Evolutionary conservation across 2,888 invertebrate genomes (phyloP), one percentile per base, ranked within the genome.

Genomic region (Drosophila tanythrix): DNA sequence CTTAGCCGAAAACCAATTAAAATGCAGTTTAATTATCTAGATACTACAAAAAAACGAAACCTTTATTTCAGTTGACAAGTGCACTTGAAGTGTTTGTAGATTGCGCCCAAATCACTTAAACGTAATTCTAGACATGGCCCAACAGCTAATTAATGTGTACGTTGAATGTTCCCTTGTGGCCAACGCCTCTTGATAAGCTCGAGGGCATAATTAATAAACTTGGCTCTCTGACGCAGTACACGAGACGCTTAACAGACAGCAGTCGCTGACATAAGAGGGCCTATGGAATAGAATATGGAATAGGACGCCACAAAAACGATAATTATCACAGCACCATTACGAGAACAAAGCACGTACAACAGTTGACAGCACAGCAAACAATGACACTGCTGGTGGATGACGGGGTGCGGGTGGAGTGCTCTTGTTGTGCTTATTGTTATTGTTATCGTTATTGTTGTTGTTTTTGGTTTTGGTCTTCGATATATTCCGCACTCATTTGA

Each of bases 401-500:
- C 52, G 57, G 46, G 62, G 66, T 50, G 15, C 15, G 50, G 36
- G 33, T 13, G 11, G 10, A 6, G n/a, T 57, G 40, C 50, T 50
- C 33, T 33, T 46, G 35, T 62, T 66, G 40, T 50, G 11, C 15
- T 43, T 57, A 50, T 31, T 43, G 10, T 36, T 46, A 35, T 46
- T 33, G 8, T 52, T 38, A 18, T 33, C 52, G 29, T 29, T 38
- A 18, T 33, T 35, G 33, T 43, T 48, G 10, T 15, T 29, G 43
- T 11, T 50, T 36, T 31, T 52, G 13, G 2, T 11, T 59, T 40
- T 27, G 21, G 13, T 18, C 7, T 33, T 27, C 29, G 15, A 15
- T 46, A 15, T 25, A 8, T 4, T 25, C 25, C 29, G 56, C 46
- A 51, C 88, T 95, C 95, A 99, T 94, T 99, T 99, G 82, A 98